A percentile compares a stretch with the other conserved stretches of the same genome.
These are phyloP conservation scores for Hedychridium roseum DNA, from an alignment of 2,888 invertebrate species.

Conservation along the genomic window DNA sequence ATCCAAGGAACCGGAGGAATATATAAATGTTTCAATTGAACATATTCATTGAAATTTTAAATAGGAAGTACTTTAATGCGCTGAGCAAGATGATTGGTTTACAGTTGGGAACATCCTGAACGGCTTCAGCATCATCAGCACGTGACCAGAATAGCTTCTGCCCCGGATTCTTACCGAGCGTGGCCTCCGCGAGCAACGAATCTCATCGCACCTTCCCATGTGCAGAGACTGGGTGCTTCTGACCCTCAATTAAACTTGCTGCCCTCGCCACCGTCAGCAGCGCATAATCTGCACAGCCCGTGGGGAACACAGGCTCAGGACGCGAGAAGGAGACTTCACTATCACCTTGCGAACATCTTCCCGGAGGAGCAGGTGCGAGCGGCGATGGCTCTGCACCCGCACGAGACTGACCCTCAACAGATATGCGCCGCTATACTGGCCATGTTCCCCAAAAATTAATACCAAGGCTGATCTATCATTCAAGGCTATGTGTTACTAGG, in stretches of 20 bases:
- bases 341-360: slow-evolving; percentile 90
- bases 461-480: slow-evolving; percentile 2
- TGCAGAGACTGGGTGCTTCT: slow-evolving; percentile 64
- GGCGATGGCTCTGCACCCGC: slow-evolving; percentile 88
- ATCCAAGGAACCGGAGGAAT: too few relatives aligned
- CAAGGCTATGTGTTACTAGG: neutral
- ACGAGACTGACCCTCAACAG: slow-evolving; percentile 87
- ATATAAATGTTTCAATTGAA: too few relatives aligned
- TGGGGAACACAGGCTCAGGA: slow-evolving; percentile 66
- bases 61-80: neutral
- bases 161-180: slow-evolving; percentile 71
- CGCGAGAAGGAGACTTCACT: slow-evolving; percentile 80
- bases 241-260: slow-evolving; percentile 73
- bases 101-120: slow-evolving; percentile 53
- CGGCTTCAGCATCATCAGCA: slow-evolving; percentile 65
- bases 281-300: slow-evolving; percentile 62
- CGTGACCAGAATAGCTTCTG: slow-evolving; percentile 79
- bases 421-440: slow-evolving; percentile 87
- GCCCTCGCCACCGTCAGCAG: slow-evolving; percentile 62
- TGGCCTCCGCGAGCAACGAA: slow-evolving; percentile 62
- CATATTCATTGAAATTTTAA: too few relatives aligned
- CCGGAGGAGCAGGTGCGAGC: slow-evolving; percentile 89
- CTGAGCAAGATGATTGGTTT: slow-evolving; percentile 9
- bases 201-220: slow-evolving; percentile 51
- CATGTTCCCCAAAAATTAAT: slow-evolving; percentile 71